Percentiles rank a stretch among this genome's conserved stretches.
Conservation (phyloP, 2,113 vertebrate species). For the Rhinichthys klamathensis region DNA sequence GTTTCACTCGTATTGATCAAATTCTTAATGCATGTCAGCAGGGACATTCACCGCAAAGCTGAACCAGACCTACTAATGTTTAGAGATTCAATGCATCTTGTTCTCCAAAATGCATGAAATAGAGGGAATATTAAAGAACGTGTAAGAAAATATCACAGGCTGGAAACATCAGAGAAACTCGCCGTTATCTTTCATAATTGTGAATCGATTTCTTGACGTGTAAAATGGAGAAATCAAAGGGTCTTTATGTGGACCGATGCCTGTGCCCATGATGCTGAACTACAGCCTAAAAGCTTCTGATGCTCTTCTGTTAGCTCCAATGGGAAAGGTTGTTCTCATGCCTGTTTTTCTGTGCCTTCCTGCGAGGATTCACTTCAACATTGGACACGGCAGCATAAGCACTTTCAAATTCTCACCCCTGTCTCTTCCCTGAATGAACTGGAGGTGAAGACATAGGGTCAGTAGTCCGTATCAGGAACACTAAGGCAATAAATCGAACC, state of each 20-base stretch:
- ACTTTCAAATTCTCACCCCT: conserved; percentile 14
- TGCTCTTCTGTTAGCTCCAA: conserved; percentile 17
- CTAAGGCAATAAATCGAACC: background rate
- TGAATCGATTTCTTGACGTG: conserved; percentile 13
- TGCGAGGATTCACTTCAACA: background rate
- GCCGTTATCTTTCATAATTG: conserved; percentile 36
- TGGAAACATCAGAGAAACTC: background rate
- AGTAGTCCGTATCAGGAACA: conserved; percentile 36
- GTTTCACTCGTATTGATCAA: conserved; percentile 50
- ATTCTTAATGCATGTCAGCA: conserved; percentile 42
- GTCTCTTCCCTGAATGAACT: background rate
- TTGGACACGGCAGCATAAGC: background rate
- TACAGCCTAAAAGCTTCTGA: conserved; percentile 20
- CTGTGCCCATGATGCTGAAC: background rate
- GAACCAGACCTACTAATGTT: conserved; percentile 42
- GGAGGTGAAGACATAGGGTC: conserved; percentile 24
- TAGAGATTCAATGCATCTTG: conserved; percentile 6
- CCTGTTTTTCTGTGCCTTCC: background rate
- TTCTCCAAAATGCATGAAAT: conserved; percentile 41
- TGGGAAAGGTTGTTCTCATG: conserved; percentile 2
- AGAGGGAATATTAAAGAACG: conserved; percentile 37
- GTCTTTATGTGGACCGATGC: conserved; percentile 29
- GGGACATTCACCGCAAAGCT: conserved; percentile 24
- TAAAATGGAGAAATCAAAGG: conserved; percentile 49
- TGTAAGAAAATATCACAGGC: background rate